Evolutionary conservation across 2,888 invertebrate genomes (phyloP).

Genomic region (Caenorhabditis drosophilae): DNA sequence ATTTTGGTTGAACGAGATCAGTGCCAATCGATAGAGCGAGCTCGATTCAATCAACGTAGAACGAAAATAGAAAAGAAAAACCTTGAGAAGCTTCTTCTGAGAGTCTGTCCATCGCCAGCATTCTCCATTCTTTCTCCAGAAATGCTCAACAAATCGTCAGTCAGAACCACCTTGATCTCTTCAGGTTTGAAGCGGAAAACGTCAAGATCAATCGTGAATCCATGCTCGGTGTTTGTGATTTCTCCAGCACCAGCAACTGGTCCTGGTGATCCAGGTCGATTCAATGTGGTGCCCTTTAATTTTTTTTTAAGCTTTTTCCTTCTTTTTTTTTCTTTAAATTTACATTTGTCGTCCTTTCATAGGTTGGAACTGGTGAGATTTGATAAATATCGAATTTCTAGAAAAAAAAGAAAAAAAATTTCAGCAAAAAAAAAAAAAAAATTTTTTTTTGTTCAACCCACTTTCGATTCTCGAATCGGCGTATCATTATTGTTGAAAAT

Average conservation of each 20-base stretch:
- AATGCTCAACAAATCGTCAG: constrained; percentile 57
- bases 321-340: background rate
- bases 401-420: background rate
- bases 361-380: background rate
- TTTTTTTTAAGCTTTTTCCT: background rate
- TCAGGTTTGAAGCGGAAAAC: constrained; percentile 59
- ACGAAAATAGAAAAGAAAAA: no score
- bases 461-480: background rate
- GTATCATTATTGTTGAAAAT: background rate
- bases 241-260: constrained; percentile 62
- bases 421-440: background rate
- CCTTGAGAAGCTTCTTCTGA: constrained; percentile 46
- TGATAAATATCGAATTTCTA: constrained; percentile 1
- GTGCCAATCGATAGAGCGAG: no score
- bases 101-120: constrained; percentile 47
- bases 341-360: background rate
- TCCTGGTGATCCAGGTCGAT: constrained; percentile 46
- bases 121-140: constrained; percentile 59
- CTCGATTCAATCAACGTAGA: no score
- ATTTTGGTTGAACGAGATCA: no score
- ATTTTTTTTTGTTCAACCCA: background rate
- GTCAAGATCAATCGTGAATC: constrained; percentile 63
- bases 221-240: constrained; percentile 62
- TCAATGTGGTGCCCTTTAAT: background rate
- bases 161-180: constrained; percentile 61